Base-by-base conservation (phyloP, 2,888 invertebrate genomes). In the Exocentrus adspersus region DNA sequence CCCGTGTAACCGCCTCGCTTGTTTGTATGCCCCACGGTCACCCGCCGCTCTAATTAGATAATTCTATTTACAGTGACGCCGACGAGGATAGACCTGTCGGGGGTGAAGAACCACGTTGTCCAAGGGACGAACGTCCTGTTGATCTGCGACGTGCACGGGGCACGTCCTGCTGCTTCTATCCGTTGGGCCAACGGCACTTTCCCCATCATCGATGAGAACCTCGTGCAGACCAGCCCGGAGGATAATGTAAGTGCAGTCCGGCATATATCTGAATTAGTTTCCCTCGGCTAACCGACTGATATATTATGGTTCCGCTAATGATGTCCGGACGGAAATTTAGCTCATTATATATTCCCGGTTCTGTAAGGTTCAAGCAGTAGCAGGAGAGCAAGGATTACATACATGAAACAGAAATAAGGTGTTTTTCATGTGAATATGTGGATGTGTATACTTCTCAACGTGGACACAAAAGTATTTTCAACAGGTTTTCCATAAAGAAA, bases 141-240 rank as follows among this genome's bases (percentile, higher is more conserved):
- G 66, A 87, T 89, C 79, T 96, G 96, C 80, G 83, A 84, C 69
- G 93, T 93, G 2, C 87, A 87, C 32, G 94, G 93, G 0, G 94
- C 95, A 0, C 85, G 92, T 48, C 96, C 96, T 0, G 88, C 93
- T 0, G 95, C 95, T 7, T 89, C 88, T 72, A 87, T 96, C 64
- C 89, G 91, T 62, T 96, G 95, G 95, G 92, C 87, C 83, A 95
- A 95, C 80, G 90, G 91, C 14, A 89, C 92, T 0, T 82, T 85
- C 51, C 79, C 79, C 51, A 79, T 83, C 56, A 75, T 76, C 37
- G 72, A 79, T 64, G 68, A 77, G 41, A 71, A 71, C 10, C 71
- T 75, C 6, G 68, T 73, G 9, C 61, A 69, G 32, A 75, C 70
- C 6, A 66, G 52, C 12, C 67, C 68, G 12, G 70, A 73, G 41